A percentile compares a stretch with the other conserved stretches of the same genome.
Evolutionary conservation across 2,797 vertebrate species (phyloP).

Genomic region (Glyptemys insculpta): DNA sequence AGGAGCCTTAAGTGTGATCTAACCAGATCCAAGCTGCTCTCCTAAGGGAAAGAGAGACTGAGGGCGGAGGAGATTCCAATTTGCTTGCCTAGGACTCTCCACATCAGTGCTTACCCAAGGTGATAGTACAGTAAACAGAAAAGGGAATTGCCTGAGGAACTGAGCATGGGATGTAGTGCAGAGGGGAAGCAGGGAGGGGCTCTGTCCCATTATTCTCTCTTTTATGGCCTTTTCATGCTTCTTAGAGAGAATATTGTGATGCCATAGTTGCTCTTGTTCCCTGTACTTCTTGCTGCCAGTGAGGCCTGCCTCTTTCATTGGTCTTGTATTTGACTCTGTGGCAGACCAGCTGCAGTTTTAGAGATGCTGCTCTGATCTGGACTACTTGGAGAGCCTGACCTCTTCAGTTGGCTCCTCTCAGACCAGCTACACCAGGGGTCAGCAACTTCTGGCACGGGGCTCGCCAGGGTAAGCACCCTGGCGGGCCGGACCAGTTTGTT

Average conservation of each 20-base stretch:
- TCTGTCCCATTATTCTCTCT: neutral
- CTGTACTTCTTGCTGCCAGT: neutral
- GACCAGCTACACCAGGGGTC: neutral
- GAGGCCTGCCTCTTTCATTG: neutral
- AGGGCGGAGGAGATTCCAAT: neutral
- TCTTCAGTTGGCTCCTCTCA: neutral
- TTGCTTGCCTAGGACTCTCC: neutral
- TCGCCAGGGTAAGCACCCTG: no score
- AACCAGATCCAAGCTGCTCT: neutral
- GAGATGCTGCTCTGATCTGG: neutral
- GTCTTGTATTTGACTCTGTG: neutral
- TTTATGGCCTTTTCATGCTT: neutral
- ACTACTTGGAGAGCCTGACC: neutral
- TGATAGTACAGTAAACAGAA: neutral
- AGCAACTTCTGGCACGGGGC: no score
- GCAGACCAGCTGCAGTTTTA: neutral
- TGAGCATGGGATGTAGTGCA: neutral
- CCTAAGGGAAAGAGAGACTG: neutral
- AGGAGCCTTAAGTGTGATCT: neutral
- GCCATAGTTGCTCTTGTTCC: neutral
- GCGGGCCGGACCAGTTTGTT: no score
- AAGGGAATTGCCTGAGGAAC: neutral
- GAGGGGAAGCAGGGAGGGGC: neutral
- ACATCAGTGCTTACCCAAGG: neutral
- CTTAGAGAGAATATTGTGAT: neutral